Base-by-base conservation (phyloP, 2,113 vertebrate species). In the Chaetura pelagica region DNA sequence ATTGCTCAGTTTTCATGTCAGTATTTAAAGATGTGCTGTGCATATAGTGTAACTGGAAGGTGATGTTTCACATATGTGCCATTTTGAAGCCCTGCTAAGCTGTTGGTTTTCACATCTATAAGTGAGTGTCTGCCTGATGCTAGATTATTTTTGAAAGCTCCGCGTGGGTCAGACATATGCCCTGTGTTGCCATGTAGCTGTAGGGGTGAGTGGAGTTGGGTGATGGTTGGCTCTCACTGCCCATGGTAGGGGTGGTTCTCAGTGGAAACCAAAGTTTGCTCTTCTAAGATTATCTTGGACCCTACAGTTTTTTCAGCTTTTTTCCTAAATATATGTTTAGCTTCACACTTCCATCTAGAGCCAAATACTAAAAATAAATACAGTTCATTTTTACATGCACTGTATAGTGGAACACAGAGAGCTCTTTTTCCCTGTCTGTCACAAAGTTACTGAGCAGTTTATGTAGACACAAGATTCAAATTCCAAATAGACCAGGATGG, bases 331-430 rank as follows among this genome's bases (percentile, higher is more conserved):
- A 34, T 96, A 87, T 94, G 84, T 95, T 96, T 94, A 89, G 29
- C 89, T 78, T 95, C 78, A n/a, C 48, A 23, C 80, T 89, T 95
- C 77, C 17, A 71, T 81, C 42, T 71, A 81, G 51, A 94, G 69
- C 76, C 84, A 96, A 93, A 91, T 93, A 74, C 80, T 95, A 91
- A 94, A 89, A 84, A 91, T 87, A 96, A 96, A 81, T 64, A 67
- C 6, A 27, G 66, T 91, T 95, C 86, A 35, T 87, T 91, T 96
- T 89, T 91, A 69, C 29, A n/a, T 78, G 20, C 15, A 12, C 35
- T 66, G 30, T 51, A 0, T 63, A 44, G 57, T 84, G 89, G 77
- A 84, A 77, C 30, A 63, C 4, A 58, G 34, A 72, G n/a, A 66
- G 49, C 7, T 52, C 23, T 46, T 49, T 58, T 11, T 3, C n/a